Base-by-base conservation (phyloP, 1,140 invertebrate genomes). In the Drosophila bocki region DNA sequence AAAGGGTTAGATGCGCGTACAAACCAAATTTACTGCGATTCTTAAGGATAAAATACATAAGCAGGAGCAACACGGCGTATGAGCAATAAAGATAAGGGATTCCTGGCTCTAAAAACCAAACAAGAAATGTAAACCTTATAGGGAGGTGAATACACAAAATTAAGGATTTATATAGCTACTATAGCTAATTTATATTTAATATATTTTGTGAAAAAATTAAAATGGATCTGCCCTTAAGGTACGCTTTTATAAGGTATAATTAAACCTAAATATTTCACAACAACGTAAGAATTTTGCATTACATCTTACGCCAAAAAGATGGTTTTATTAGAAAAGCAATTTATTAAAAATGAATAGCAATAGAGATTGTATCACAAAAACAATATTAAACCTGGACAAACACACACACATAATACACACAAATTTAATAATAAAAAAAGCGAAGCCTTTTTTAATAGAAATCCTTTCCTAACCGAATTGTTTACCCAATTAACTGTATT, bases 401-500 rank as follows among this genome's bases (percentile, higher is more conserved):
- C 22, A 7, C 6, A 12, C 19, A 47, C 26, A n/a, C 11, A 13
- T 19, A 32, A 7, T 35, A 17, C 8, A 13, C 2, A 3, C 33
- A 11, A 5, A 19, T 22, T 15, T 37, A 35, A 37, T 15, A 22
- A 13, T 15, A 35, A 54, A 8, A 4, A 22, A 22, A 22, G 7
- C 3, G 2, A 3, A 33, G 8, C 8, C 33, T 12, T 26, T 19
- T 9, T 17, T 33, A 6, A 19, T 32, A 0, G 2, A 56, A 44
- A 19, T 29, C 53, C 39, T 11, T 59, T 22, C 11, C 62, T 7
- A 22, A 1, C 3, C 8, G 1, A 65, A 37, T 35, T 26, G 8
- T 29, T 65, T 62, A 11, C 42, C 58, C 42, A 37, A 62, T 39
- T 48, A 63, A 45, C 29, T 63, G 35, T 53, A 69, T 37, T 69